phyloP scores from a whole-genome alignment of 2,113 vertebrate genomes.

The Cromileptes altivelis region DNA sequence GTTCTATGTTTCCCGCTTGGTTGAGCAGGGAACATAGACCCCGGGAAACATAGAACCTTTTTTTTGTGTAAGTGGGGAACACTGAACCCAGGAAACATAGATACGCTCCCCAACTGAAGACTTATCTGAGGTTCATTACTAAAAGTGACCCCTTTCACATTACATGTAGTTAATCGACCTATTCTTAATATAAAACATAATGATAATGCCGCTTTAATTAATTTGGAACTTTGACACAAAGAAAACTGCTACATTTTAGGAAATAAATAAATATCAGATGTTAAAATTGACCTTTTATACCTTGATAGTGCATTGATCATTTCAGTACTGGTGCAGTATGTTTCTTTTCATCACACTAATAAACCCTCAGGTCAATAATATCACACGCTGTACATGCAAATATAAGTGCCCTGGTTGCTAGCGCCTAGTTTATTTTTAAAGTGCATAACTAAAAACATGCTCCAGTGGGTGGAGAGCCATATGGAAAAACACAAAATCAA shows the following conservation, averaged over 20 bases:
- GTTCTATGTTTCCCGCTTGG: too few species aligned
- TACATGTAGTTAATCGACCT: too few species aligned
- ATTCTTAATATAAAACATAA: not conserved
- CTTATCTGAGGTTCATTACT: too few species aligned
- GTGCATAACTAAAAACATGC: constrained; percentile 46
- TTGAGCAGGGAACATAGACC: too few species aligned
- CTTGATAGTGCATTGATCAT: not conserved
- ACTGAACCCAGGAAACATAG: too few species aligned
- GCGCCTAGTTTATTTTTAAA: not conserved
- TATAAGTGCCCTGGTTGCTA: not conserved
- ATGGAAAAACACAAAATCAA: constrained; percentile 60
- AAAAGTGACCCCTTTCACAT: too few species aligned
- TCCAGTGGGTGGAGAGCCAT: constrained; percentile 39
- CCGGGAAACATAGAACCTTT: too few species aligned
- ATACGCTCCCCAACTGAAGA: too few species aligned
- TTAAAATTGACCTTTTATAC: not conserved
- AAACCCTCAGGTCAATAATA: constrained; percentile 2
- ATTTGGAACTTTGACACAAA: too few species aligned
- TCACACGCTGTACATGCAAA: constrained; percentile 19
- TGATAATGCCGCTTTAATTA: not conserved
- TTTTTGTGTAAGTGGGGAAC: too few species aligned
- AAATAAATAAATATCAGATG: not conserved
- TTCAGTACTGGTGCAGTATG: not conserved
- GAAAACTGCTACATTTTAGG: not conserved
- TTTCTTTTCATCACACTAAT: not conserved